Conservation (phyloP, 2,888 invertebrate species). For the Merodon equestris region DNA sequence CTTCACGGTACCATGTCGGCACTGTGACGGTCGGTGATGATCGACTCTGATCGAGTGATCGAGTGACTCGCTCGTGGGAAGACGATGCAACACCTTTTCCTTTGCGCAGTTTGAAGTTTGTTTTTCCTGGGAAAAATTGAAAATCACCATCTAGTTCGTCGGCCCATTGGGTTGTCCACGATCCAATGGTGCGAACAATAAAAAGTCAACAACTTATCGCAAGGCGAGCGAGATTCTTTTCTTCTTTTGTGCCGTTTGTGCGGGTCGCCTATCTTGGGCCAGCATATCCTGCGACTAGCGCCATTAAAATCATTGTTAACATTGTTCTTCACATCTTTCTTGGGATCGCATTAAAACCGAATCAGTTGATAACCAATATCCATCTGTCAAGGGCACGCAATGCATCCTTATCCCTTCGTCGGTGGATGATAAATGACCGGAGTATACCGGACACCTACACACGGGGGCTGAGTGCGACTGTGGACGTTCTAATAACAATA, state of each 20-base stretch:
- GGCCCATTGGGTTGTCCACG: too few relatives aligned
- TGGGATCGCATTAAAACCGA: slow-evolving; percentile 46
- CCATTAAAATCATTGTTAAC: slow-evolving; percentile 20
- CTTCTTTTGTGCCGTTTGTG: too few relatives aligned
- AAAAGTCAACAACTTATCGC: too few relatives aligned
- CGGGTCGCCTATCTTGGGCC: too few relatives aligned
- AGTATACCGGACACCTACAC: slow-evolving; percentile 4
- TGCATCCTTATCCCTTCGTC: slow-evolving; percentile 10
- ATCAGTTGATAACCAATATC: slow-evolving; percentile 25
- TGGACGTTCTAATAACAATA: slow-evolving; percentile 57
- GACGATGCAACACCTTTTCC: neutral
- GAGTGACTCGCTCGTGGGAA: neutral
- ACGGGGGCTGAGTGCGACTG: slow-evolving; percentile 37
- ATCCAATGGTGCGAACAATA: too few relatives aligned
- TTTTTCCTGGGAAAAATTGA: slow-evolving; percentile 2
- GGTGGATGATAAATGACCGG: slow-evolving; percentile 7
- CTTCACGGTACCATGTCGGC: slow-evolving; percentile 35
- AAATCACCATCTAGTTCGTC: too few relatives aligned
- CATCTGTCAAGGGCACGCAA: neutral
- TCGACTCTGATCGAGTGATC: neutral
- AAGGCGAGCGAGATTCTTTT: too few relatives aligned
- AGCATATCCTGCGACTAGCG: slow-evolving; percentile 11
- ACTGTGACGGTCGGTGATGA: too few relatives aligned
- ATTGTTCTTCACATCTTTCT: slow-evolving; percentile 2
- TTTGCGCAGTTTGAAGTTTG: neutral